Evolutionary conservation across 2,113 vertebrate genomes (phyloP), one percentile per base, ranked within the genome.

Genomic region (Cromileptes altivelis): DNA sequence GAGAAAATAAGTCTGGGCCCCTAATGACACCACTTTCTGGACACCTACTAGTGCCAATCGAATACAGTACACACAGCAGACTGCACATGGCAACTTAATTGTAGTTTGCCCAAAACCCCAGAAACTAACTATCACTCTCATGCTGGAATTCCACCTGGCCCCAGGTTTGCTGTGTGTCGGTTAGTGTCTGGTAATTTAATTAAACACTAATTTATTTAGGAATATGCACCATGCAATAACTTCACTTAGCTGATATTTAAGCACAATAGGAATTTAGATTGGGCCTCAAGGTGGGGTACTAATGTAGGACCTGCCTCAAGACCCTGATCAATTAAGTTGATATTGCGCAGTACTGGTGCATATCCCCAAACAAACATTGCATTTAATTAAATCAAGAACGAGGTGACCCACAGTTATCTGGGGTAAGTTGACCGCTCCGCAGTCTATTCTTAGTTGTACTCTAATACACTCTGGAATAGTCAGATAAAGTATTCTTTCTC

Each of bases 171-270:
- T 25, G 19, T 17, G 7, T 62, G 33, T 82, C 60, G 71, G 69
- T 81, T 72, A 83, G 10, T 45, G 58, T 57, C 15, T 58, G 33
- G n/a, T 80, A 42, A 86, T 89, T 80, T 82, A 70, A 86, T 85
- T 78, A 57, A 80, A 85, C 10, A n/a, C 2, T 0, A 17, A 40
- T 87, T 81, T 58, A 81, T 81, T 75, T 4, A 40, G 30, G 25
- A 56, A 67, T 74, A 60, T 73, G 25, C n/a, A 12, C 69, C 21
- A 23, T 14, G 56, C 42, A 79, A 71, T 37, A 80, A 73, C 63
- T 61, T 60, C 6, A 45, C 12, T 70, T 69, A 58, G 18, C 27
- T 69, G 13, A 67, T 62, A 60, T 75, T 81, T 23, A 25, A 76
- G 25, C 58, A 49, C 47, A 30, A 14, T 21, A 53, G 40, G 21